Evolutionary conservation across 2,113 vertebrate genomes (phyloP), one percentile per base, ranked within the genome.

Genomic region (Artemisiospiza belli): DNA sequence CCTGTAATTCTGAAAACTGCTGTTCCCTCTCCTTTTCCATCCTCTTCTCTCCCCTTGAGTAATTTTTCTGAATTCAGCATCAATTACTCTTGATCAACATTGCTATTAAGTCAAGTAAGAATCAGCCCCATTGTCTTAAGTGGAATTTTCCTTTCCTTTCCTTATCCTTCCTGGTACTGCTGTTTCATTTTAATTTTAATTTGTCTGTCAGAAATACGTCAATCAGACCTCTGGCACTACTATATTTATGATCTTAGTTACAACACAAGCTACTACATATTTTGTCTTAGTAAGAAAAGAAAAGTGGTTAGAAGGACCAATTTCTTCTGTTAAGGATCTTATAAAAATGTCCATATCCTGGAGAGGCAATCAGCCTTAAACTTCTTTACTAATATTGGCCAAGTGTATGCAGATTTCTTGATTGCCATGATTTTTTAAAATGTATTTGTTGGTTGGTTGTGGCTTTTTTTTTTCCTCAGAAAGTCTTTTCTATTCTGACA

Each of bases 61-160:
- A 92, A 77, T 21, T 86, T 64, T 41, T 88, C n/a, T 83, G 59
- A 70, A 75, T 89, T 92, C 61, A 63, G 27, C 1, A 3, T 74
- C 76, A 85, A 44, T 75, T 95, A 37, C 47, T 78, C 30, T 75
- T 57, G 43, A 87, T 78, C 3, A 4, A 52, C 47, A 22, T 59
- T 75, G 57, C 23, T 81, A 28, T 83, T 77, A 74, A 92, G 83
- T 55, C 33, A 81, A 47, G 37, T 51, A 41, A 80, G 64, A 86
- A 86, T 72, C 43, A 61, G 22, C 25, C 66, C 57, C 58, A 61
- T 73, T 94, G 39, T 84, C 64, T 93, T 75, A 69, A 62, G 54
- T 62, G 73, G 57, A 89, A 89, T 95, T 95, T 95, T 96, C 30
- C 61, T 90, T 95, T 96, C 30, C 61, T 90, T 78, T 88, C 33